These are phyloP conservation scores for Amblyornis subalaris DNA, from an alignment of 2,113 vertebrate species.

Conservation along the genomic window DNA sequence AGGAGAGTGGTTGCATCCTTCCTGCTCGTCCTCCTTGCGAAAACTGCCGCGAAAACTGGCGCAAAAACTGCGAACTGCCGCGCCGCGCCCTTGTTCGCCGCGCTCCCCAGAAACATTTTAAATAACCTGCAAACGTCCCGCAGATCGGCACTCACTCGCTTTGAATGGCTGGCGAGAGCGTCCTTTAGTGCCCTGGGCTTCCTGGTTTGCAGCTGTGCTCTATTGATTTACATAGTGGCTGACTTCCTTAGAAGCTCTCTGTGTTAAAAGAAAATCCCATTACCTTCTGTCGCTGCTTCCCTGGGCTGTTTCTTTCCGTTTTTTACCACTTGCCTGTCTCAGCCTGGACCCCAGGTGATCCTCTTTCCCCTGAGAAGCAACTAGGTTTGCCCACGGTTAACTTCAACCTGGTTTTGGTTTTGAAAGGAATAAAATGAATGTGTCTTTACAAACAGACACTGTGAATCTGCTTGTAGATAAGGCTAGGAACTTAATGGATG, in stretches of 20 bases:
- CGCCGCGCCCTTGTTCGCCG: not conserved
- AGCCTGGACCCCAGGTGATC: not conserved
- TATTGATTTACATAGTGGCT: not conserved
- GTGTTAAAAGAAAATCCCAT: not conserved
- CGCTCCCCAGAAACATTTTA: not conserved
- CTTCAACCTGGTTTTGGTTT: not conserved
- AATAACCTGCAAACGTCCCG: not conserved
- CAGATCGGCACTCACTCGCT: accelerated
- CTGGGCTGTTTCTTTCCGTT: not conserved
- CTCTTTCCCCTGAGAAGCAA: not conserved
- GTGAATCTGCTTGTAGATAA: no score
- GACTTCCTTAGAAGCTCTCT: not conserved
- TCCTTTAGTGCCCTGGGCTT: not conserved
- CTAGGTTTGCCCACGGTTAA: not conserved
- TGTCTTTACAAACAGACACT: no score
- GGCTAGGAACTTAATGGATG: no score
- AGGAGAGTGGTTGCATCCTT: not conserved
- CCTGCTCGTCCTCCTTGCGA: not conserved
- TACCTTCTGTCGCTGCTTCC: not conserved
- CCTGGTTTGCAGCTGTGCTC: not conserved
- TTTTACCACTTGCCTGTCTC: not conserved
- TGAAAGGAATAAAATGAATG: not conserved
- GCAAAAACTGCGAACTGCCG: not conserved
- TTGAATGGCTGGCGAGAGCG: not conserved
- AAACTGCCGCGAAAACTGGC: not conserved